Conservation (phyloP, 2,888 invertebrate genomes). For the Trichogramma dendrolimi region DNA sequence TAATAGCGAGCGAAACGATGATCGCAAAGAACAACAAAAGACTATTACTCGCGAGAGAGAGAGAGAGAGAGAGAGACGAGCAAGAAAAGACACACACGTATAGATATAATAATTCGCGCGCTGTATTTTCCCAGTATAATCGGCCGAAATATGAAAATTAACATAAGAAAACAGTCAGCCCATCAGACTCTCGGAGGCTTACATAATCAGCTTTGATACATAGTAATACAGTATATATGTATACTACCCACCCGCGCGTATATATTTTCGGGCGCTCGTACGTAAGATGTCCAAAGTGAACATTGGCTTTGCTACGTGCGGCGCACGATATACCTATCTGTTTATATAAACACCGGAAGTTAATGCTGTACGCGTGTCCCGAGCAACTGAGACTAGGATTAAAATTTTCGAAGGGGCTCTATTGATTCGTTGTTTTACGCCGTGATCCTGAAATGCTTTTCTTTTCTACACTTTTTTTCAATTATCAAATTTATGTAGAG, state of each 20-base stretch:
- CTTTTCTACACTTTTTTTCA: too few species aligned
- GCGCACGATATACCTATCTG: too few species aligned
- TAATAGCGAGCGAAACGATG: background rate
- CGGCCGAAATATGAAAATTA: conserved; percentile 36
- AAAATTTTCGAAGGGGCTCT: conserved; percentile 3
- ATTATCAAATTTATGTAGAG: too few species aligned
- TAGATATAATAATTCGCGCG: background rate
- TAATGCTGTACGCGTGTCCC: conserved; percentile 10
- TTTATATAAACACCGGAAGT: background rate
- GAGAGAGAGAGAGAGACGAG: background rate
- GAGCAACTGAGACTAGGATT: conserved; percentile 10
- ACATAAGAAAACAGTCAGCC: conserved; percentile 35
- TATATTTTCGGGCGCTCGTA: background rate
- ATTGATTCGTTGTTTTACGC: too few species aligned
- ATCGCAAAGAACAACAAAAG: too few species aligned
- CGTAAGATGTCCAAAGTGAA: too few species aligned
- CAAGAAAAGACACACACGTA: background rate
- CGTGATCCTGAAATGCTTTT: too few species aligned
- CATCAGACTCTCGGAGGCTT: too few species aligned
- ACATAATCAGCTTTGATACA: too few species aligned
- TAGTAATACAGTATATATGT: background rate
- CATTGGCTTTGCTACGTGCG: too few species aligned
- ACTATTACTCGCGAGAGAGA: conserved; percentile 1
- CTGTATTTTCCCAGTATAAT: conserved; percentile 37
- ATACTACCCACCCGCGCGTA: background rate